phyloP scores from a whole-genome alignment of 2,113 vertebrate genomes.

The human region GRCh38 chrX:79042501-79043000 shows the following conservation, averaged over 20 bases:
- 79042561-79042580: neutral
- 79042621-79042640: neutral
- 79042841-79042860: neutral
- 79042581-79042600: neutral
- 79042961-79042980: neutral
- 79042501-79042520: neutral
- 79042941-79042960: neutral
- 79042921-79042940: neutral
- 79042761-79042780: neutral
- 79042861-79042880: neutral
- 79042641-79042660: neutral
- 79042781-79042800: neutral
- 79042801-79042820: neutral
- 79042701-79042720: neutral
- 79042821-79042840: neutral
- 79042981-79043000: neutral
- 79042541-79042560: neutral
- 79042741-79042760: neutral
- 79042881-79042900: neutral
- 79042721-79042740: neutral
- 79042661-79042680: neutral
- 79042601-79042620: neutral
- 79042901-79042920: neutral
- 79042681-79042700: neutral
- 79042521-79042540: neutral